Conservation (phyloP, 2,888 invertebrate genomes). For the Acanthoscelides obtectus region DNA sequence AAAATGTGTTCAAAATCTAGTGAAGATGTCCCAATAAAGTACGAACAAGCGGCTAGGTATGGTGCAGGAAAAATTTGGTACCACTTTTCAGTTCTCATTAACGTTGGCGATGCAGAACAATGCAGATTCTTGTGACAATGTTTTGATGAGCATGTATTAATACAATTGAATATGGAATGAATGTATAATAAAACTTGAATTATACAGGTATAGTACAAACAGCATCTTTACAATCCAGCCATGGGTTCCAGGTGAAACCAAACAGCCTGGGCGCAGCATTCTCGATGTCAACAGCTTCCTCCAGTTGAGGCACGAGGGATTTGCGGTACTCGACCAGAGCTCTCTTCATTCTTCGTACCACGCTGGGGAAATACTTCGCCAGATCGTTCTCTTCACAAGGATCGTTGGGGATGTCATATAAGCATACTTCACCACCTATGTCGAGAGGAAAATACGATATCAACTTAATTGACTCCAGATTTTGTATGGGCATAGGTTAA, state of each 20-base stretch:
- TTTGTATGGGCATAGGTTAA: neutral
- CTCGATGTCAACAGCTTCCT: slow-evolving; percentile 52
- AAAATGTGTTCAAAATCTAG: too few relatives aligned
- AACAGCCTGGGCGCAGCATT: slow-evolving; percentile 66
- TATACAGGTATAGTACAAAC: slow-evolving; percentile 14
- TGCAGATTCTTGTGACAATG: too few relatives aligned
- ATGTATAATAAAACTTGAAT: neutral
- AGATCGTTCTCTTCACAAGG: slow-evolving; percentile 75
- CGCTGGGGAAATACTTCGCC: slow-evolving; percentile 51
- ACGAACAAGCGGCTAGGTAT: too few relatives aligned
- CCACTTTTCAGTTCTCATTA: too few relatives aligned
- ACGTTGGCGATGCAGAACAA: too few relatives aligned
- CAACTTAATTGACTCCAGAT: neutral
- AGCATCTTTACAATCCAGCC: slow-evolving; percentile 48
- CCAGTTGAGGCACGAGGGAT: slow-evolving; percentile 53
- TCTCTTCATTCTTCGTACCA: slow-evolving; percentile 50
- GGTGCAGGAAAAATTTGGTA: too few relatives aligned
- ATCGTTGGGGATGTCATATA: slow-evolving; percentile 72
- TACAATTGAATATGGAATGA: neutral
- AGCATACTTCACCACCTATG: slow-evolving; percentile 58
- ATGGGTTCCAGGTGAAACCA: slow-evolving; percentile 69
- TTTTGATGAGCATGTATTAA: neutral
- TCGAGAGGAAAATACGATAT: neutral
- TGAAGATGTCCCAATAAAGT: too few relatives aligned
- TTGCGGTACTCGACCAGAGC: slow-evolving; percentile 51